Conservation (phyloP, 2,113 vertebrate species). For the Laterallus jamaicensis region DNA sequence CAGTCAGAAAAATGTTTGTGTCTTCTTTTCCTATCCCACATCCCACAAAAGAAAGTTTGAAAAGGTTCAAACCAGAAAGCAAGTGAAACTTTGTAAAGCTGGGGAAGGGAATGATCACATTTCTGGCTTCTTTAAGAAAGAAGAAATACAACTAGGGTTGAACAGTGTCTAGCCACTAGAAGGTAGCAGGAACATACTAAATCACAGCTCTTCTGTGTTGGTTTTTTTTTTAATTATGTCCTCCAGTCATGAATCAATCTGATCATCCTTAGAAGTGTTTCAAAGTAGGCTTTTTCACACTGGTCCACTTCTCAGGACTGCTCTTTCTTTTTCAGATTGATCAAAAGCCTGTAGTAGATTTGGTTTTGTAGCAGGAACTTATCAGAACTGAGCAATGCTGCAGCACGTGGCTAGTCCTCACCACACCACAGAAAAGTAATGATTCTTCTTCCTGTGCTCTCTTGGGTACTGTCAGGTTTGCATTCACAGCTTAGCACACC, state of each 20-base stretch:
- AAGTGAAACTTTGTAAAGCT: background rate
- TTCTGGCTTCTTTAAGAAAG: background rate
- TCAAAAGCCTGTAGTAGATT: background rate
- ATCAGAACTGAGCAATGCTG: background rate
- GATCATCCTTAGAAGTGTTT: background rate
- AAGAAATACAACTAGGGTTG: background rate
- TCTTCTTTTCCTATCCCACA: fast-evolving
- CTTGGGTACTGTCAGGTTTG: background rate
- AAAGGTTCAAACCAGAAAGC: background rate
- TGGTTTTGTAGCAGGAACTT: background rate
- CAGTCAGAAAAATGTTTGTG: background rate
- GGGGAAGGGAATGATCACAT: background rate
- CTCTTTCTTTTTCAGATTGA: background rate
- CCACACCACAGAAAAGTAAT: background rate
- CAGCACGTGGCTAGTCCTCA: fast-evolving
- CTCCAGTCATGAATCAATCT: background rate
- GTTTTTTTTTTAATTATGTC: background rate
- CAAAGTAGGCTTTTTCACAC: background rate
- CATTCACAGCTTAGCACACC: background rate
- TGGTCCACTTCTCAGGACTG: background rate
- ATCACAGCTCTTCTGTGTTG: background rate
- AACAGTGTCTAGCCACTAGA: background rate
- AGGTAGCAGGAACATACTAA: background rate
- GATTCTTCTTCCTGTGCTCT: background rate
- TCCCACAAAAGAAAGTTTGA: background rate